A percentile compares a stretch with the other conserved stretches of the same genome.
These are phyloP conservation scores for Beroe forskalii DNA, from an alignment of 37 sponge, comb jelly and placozoan species.

Conservation along the genomic window DNA sequence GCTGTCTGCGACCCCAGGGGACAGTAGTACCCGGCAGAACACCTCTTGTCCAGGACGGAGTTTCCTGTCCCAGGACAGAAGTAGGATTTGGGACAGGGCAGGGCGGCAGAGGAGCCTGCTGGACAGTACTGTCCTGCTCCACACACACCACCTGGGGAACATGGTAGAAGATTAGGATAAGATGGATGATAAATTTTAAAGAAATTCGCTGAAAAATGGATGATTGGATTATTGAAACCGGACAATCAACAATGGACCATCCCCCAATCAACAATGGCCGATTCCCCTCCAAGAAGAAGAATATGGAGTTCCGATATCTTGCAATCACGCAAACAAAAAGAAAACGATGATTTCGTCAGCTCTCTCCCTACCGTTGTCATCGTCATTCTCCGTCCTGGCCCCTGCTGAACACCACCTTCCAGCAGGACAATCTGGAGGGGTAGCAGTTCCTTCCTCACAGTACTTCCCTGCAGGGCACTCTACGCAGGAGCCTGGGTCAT, in stretches of 20 bases:
- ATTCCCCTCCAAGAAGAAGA: too few relatives aligned
- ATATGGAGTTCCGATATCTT: too few relatives aligned
- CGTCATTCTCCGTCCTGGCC: not conserved
- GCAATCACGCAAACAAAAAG: too few relatives aligned
- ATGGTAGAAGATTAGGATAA: too few relatives aligned
- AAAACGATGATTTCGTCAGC: too few relatives aligned
- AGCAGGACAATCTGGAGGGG: constrained; percentile 13
- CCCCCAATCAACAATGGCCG: too few relatives aligned
- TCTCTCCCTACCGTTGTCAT: constrained; percentile 66
- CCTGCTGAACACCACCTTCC: constrained; percentile 65
- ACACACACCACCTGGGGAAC: constrained; percentile 62
- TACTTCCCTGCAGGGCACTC: constrained; percentile 62
- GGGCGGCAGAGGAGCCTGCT: constrained; percentile 28
- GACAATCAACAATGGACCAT: too few relatives aligned
- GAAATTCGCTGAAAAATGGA: too few relatives aligned
- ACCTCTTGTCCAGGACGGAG: not conserved
- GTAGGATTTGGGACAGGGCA: constrained; percentile 60
- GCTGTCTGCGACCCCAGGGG: not conserved
- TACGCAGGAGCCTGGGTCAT: not conserved
- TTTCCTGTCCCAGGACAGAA: constrained; percentile 47
- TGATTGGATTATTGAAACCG: too few relatives aligned
- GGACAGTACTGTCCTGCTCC: constrained; percentile 65
- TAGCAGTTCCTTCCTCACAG: constrained; percentile 57
- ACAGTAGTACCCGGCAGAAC: constrained; percentile 68
- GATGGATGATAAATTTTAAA: too few relatives aligned